These are phyloP conservation scores for Macrotus californicus DNA, from an alignment of 2,113 vertebrate species.

Conservation along the genomic window DNA sequence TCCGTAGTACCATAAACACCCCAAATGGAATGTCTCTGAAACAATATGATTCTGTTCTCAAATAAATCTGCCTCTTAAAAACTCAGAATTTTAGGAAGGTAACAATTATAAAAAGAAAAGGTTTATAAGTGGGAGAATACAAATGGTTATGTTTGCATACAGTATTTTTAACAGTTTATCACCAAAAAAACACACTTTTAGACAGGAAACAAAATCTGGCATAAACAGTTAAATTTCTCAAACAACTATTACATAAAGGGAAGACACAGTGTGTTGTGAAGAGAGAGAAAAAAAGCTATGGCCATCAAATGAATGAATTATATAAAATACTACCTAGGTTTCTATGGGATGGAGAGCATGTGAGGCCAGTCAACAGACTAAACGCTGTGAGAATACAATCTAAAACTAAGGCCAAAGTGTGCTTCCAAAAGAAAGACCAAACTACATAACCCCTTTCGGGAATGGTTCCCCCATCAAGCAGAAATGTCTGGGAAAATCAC, in stretches of 20 bases:
- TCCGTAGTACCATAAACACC: background rate
- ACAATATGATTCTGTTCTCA: constrained; percentile 16
- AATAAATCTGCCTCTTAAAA: background rate
- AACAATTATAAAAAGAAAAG: background rate
- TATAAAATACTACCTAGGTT: background rate
- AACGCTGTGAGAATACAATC: background rate
- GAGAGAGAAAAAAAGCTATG: background rate
- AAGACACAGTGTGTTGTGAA: background rate
- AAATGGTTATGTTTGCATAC: background rate
- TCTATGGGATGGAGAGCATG: background rate
- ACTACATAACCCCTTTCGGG: background rate
- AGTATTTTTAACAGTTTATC: background rate
- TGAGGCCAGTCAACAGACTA: background rate
- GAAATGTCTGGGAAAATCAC: background rate
- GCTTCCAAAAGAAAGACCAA: background rate
- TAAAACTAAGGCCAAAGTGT: background rate
- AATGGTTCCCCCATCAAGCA: background rate
- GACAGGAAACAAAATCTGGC: background rate
- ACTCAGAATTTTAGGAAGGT: background rate
- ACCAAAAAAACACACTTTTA: background rate
- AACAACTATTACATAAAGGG: background rate
- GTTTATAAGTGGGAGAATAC: background rate
- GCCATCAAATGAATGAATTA: background rate
- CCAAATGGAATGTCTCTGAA: constrained; percentile 34
- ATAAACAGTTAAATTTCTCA: background rate